phyloP scores from a whole-genome alignment of 2,113 vertebrate genomes.

The Cyphomyrus discorhynchus region DNA sequence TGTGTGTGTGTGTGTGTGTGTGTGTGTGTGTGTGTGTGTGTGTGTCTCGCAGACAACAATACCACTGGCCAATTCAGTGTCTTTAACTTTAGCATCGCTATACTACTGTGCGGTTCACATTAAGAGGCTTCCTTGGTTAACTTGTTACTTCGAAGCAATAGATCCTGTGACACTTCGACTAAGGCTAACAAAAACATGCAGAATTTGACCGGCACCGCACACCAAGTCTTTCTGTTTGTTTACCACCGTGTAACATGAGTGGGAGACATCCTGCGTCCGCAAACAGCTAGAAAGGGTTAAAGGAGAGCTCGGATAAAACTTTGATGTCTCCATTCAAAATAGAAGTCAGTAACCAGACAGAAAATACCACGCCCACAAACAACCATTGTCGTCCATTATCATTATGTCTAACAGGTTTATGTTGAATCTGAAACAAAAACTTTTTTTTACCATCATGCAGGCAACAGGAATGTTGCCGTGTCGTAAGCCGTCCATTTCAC shows the following conservation, averaged over 20 bases:
- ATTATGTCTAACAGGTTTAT: neutral
- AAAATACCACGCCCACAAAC: neutral
- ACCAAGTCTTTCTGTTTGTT: neutral
- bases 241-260: neutral
- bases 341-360: neutral
- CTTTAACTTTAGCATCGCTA: neutral
- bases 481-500: neutral
- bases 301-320: neutral
- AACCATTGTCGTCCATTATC: neutral
- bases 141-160: neutral
- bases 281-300: neutral
- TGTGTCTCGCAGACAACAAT: neutral
- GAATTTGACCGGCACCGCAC: neutral
- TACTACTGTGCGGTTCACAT: neutral
- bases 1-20: neutral
- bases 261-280: neutral
- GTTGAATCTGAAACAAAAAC: neutral
- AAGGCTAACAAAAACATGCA: neutral
- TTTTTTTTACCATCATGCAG: neutral
- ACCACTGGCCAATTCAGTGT: neutral
- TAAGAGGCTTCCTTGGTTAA: neutral
- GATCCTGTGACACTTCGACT: neutral
- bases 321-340: neutral
- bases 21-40: neutral
- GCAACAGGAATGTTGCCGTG: neutral